Conservation (phyloP, 2,888 invertebrate genomes). For the Dinocampus coccinellae region DNA sequence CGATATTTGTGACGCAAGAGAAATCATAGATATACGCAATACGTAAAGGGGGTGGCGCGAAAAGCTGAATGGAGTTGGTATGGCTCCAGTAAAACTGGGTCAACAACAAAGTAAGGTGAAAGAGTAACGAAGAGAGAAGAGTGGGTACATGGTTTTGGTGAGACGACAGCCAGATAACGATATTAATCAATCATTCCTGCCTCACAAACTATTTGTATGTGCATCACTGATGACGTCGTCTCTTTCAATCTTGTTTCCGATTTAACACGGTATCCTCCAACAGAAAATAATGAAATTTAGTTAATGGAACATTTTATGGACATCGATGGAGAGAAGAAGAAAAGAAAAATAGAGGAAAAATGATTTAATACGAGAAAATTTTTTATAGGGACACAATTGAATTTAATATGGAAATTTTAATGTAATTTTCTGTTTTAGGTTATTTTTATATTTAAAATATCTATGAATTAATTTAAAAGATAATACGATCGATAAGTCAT, state of each 20-base stretch:
- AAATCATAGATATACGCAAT: constrained; percentile 30
- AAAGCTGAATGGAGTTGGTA: constrained; percentile 64
- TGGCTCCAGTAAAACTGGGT: constrained; percentile 54
- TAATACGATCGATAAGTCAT: not conserved
- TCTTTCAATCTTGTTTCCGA: not conserved
- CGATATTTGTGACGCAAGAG: constrained; percentile 60
- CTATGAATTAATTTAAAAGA: not conserved
- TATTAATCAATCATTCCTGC: constrained; percentile 30
- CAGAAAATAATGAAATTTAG: not conserved
- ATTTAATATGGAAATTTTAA: not conserved
- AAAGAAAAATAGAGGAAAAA: no score
- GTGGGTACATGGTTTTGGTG: constrained; percentile 43
- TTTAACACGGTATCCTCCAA: not conserved
- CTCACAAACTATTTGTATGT: not conserved
- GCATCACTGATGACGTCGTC: not conserved
- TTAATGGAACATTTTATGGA: not conserved
- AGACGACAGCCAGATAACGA: constrained; percentile 49
- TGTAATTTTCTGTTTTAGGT: no score
- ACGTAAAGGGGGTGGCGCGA: constrained; percentile 41
- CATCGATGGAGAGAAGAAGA: not conserved
- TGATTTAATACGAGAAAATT: no score
- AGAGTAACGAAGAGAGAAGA: constrained; percentile 14
- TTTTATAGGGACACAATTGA: not conserved
- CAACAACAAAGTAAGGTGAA: constrained; percentile 39
- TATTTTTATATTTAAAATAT: no score